Evolutionary conservation across 2,797 vertebrate species (phyloP), one percentile per base, ranked within the genome.

Genomic region (Coranthus polyacanthus): DNA sequence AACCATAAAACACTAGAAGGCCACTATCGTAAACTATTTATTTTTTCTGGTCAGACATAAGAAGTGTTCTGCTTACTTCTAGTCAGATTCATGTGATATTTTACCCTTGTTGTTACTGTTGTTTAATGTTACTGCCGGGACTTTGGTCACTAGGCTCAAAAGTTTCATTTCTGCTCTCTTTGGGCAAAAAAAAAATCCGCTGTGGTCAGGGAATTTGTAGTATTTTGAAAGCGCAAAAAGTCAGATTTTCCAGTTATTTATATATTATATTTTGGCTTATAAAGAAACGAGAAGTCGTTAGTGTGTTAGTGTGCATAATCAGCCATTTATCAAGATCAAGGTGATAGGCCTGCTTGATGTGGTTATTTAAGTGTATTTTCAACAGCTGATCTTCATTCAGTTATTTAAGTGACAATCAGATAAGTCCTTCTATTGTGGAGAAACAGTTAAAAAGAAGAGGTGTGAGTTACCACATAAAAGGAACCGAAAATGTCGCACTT

Each of bases 131-230:
- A 44, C 34, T 45, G 39, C 29, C 12, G 4, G 7, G 10, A 44
- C 11, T n/a, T n/a, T n/a, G n/a, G n/a, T n/a, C n/a, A n/a, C n/a
- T n/a, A n/a, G n/a, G n/a, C n/a, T n/a, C n/a, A n/a, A n/a, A n/a
- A 42, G 62, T 75, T 78, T 80, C 46, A 44, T 51, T 82, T 81
- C 56, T 45, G 13, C 26, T 58, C 26, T 58, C 12, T 3, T 1
- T 36, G 21, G 15, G 9, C 1, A 15, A 32, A 15, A 18, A 24
- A 24, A 45, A 16, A 5, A 32, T 5, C 12, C 16, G 6, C n/a
- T 59, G 15, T 16, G 15, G 39, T 1, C 12, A 15, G 42, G 49
- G 39, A 74, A 2, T 67, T 71, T 63, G 50, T 49, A 26, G 5
- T 12, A 53, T 82, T 57, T 17, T 44, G 67, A 74, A 70, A 77